Conservation (phyloP, 1,140 invertebrate species). For the Dinothrombium tinctorium region DNA sequence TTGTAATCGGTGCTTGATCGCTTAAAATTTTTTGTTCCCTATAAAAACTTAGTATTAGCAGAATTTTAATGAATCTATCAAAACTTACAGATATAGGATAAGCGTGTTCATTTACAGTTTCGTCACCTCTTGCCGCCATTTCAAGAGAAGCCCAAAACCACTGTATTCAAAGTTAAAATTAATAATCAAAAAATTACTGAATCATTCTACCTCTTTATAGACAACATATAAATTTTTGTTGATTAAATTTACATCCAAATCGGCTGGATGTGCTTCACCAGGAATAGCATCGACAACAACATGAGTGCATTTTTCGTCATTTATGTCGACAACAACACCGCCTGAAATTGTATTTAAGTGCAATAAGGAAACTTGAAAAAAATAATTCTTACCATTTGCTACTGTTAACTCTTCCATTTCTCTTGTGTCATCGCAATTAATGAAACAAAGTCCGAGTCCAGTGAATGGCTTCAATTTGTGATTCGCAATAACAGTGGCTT, state of each 20-base stretch:
- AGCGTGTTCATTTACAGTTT: slow-evolving; percentile 41
- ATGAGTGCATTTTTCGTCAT: slow-evolving; percentile 62
- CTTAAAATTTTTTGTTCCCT: no score
- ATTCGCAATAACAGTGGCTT: slow-evolving; percentile 38
- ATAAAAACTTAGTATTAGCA: no score
- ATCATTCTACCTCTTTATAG: slow-evolving; percentile 2
- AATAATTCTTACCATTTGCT: slow-evolving; percentile 13
- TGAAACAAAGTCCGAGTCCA: slow-evolving; percentile 57
- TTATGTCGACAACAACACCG: slow-evolving; percentile 40
- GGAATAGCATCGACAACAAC: slow-evolving; percentile 37
- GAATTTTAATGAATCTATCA: no score
- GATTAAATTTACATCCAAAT: slow-evolving; percentile 10
- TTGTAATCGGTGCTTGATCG: no score
- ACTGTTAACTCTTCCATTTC: slow-evolving; percentile 49
- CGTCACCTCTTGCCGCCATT: slow-evolving; percentile 71
- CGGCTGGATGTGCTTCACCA: neutral
- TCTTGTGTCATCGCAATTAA: slow-evolving; percentile 58
- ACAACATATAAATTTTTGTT: slow-evolving; percentile 5
- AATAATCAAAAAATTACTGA: neutral
- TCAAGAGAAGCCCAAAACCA: slow-evolving; percentile 97
- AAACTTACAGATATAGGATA: neutral
- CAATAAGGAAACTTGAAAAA: slow-evolving; percentile 1
- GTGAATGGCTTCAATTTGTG: slow-evolving; percentile 66
- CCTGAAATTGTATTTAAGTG: slow-evolving; percentile 21
- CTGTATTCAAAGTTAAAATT: neutral